These are phyloP conservation scores for Melipona quadrifasciata DNA, from an alignment of 1,140 invertebrate species.

Conservation along the genomic window DNA sequence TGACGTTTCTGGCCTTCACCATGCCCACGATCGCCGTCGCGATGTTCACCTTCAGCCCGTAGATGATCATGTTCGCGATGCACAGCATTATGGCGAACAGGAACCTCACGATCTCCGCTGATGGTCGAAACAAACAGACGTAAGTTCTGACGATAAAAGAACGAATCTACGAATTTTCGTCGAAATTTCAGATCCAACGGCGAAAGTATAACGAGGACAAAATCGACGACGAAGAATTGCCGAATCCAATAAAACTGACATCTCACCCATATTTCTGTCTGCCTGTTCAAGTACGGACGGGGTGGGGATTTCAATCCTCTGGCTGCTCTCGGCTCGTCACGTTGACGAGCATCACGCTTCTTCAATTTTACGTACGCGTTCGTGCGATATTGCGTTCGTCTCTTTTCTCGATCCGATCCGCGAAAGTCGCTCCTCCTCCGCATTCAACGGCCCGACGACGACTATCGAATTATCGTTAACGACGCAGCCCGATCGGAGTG, in stretches of 20 bases:
- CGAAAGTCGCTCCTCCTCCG: background rate
- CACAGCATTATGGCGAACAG: slow-evolving; percentile 79
- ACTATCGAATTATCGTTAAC: slow-evolving; percentile 56
- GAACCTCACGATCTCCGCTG: slow-evolving; percentile 70
- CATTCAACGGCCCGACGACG: slow-evolving; percentile 12
- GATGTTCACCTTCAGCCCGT: slow-evolving; percentile 93
- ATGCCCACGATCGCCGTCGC: slow-evolving; percentile 94
- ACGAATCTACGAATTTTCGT: no score
- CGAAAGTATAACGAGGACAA: no score
- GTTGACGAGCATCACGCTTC: slow-evolving; percentile 35
- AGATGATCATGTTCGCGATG: slow-evolving; percentile 86
- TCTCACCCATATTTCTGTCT: slow-evolving; percentile 47
- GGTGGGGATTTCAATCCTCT: background rate
- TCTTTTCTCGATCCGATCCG: slow-evolving; percentile 29
- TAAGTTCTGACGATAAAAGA: background rate
- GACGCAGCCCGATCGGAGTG: background rate
- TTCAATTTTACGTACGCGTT: background rate
- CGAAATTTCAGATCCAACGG: no score
- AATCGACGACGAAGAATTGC: no score
- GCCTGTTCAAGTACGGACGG: background rate
- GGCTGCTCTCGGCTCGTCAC: background rate
- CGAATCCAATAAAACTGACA: background rate
- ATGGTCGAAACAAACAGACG: no score
- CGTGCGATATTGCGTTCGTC: slow-evolving; percentile 14
- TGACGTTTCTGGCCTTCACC: slow-evolving; percentile 85